Conservation (phyloP, 2,113 vertebrate species). For the Peromyscus maniculatus region DNA sequence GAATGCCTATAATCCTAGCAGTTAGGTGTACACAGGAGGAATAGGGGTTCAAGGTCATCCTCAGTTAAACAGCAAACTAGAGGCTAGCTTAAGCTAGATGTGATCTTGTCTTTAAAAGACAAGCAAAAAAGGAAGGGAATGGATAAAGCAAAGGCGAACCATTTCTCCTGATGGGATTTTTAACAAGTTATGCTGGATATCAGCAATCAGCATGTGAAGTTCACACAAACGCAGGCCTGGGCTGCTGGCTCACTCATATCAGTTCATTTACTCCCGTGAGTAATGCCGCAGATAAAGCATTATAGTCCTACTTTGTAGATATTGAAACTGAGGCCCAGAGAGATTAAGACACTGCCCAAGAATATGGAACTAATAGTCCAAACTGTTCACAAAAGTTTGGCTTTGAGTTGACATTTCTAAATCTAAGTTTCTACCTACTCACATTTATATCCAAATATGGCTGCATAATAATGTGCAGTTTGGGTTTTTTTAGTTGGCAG, state of each 20-base stretch:
- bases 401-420: conserved; percentile 63
- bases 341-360: conserved; percentile 14
- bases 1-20: neutral
- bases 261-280: conserved; percentile 40
- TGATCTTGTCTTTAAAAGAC: neutral
- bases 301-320: conserved; percentile 50
- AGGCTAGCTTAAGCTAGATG: neutral
- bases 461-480: neutral
- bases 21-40: neutral
- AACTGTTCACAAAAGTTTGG: conserved; percentile 64
- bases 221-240: neutral
- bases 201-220: neutral
- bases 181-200: conserved; percentile 6
- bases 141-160: conserved; percentile 33
- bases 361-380: conserved; percentile 11
- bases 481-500: conserved; percentile 48
- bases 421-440: conserved; percentile 71
- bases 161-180: conserved; percentile 53
- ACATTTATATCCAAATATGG: conserved; percentile 78
- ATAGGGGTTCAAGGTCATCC: neutral
- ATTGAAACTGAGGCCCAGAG: conserved; percentile 34
- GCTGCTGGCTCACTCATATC: conserved; percentile 14
- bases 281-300: conserved; percentile 40
- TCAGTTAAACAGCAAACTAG: neutral
- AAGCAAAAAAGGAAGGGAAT: neutral